A percentile compares a stretch with the other conserved stretches of the same genome.
These are phyloP conservation scores for Tetramorium alpestre DNA, from an alignment of 1,140 invertebrate genomes.

Conservation along the genomic window DNA sequence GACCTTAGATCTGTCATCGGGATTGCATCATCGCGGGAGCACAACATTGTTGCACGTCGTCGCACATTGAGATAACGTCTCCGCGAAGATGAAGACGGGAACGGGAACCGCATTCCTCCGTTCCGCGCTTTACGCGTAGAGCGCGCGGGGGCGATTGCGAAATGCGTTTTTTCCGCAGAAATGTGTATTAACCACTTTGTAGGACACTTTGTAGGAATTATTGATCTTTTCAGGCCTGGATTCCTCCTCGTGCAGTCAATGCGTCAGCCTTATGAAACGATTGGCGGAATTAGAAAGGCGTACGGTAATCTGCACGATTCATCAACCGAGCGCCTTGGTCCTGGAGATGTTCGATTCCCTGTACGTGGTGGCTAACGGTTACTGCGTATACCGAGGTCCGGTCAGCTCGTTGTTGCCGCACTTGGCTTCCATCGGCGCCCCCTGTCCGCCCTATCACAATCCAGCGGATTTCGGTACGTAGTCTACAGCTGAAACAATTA, in stretches of 20 bases:
- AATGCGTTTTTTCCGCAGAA: neutral
- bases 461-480: constrained; percentile 96
- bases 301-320: constrained; percentile 98
- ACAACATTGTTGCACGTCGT: neutral
- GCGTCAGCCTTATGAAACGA: constrained; percentile 92
- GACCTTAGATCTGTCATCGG: neutral
- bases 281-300: constrained; percentile 93
- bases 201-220: neutral
- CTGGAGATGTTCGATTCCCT: constrained; percentile 98
- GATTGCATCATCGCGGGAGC: neutral
- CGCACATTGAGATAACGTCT: neutral
- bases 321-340: constrained; percentile 97
- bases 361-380: constrained; percentile 95
- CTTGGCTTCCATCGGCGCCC: constrained; percentile 90
- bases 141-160: neutral
- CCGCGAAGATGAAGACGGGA: too few relatives aligned
- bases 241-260: constrained; percentile 95
- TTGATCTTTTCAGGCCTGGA: constrained; percentile 91
- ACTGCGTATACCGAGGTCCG: constrained; percentile 95
- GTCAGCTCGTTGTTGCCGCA: constrained; percentile 92
- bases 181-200: neutral
- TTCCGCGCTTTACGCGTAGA: neutral
- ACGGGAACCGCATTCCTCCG: too few relatives aligned
- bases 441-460: constrained; percentile 97
- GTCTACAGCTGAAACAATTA: neutral